These are phyloP conservation scores for Drosophila auraria DNA, from an alignment of 1,140 invertebrate species.

Conservation along the genomic window DNA sequence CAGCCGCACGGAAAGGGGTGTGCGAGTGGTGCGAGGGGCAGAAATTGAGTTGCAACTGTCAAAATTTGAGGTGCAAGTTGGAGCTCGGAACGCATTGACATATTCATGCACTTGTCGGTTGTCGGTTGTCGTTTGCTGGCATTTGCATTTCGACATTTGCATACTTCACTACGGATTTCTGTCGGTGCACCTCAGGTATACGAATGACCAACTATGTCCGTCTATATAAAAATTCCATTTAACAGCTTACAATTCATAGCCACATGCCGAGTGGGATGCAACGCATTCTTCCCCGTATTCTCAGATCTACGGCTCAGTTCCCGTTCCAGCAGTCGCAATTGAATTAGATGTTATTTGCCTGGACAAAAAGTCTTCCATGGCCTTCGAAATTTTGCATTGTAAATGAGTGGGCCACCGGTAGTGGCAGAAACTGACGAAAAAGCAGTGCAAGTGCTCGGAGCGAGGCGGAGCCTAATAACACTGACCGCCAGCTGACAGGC, in stretches of 20 bases:
- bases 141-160: constrained; percentile 74
- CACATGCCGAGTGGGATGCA: constrained; percentile 22
- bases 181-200: constrained; percentile 41
- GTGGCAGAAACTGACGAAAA: neutral
- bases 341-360: constrained; percentile 67
- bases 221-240: constrained; percentile 60
- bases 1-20: constrained; percentile 26
- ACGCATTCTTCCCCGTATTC: constrained; percentile 5
- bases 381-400: constrained; percentile 21
- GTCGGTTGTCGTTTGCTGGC: constrained; percentile 47
- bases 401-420: constrained; percentile 2
- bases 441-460: constrained; percentile 4
- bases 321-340: constrained; percentile 21
- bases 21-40: neutral
- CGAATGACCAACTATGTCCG: constrained; percentile 1
- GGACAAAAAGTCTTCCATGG: constrained; percentile 57
- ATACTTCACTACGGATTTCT: constrained; percentile 71
- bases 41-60: constrained; percentile 72
- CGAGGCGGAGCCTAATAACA: constrained; percentile 17
- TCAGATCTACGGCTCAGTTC: constrained; percentile 18
- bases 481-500: constrained; percentile 7
- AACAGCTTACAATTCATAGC: constrained; percentile 54
- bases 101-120: constrained; percentile 62
- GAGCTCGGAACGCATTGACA: constrained; percentile 62
- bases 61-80: constrained; percentile 62